Percentiles rank a stretch among this genome's conserved stretches.
Evolutionary conservation across 37 sponge, comb jelly and placozoan genomes (phyloP).

Genomic region (Chondrilla cf. caribensis): DNA sequence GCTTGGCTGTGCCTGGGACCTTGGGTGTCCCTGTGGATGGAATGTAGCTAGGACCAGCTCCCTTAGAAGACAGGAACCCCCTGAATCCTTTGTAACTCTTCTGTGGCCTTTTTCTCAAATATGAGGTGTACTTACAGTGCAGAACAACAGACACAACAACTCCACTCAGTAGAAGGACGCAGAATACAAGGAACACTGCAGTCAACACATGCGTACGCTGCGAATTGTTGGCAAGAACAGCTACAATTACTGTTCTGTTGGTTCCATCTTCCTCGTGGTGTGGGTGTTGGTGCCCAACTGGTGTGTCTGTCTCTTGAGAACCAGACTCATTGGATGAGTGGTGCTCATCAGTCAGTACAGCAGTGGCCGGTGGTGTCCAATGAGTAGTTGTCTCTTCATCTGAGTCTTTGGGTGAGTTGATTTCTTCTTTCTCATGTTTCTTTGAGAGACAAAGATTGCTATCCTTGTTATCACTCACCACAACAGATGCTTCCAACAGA

Average conservation of each 20-base stretch:
- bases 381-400: no score
- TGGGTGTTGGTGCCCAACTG: no score
- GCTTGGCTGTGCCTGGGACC: conserved; percentile 4
- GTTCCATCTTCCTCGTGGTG: no score
- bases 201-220: not conserved
- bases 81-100: conserved; percentile 10
- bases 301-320: no score
- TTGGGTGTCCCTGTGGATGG: conserved; percentile 30
- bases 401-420: no score
- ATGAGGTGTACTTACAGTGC: not conserved
- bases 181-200: not conserved
- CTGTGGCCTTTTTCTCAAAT: not conserved
- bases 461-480: conserved; percentile 23
- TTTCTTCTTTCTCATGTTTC: no score
- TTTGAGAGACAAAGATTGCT: conserved; percentile 42
- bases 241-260: no score
- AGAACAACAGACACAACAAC: not conserved
- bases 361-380: no score
- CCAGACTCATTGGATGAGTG: no score
- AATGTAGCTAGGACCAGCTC: not conserved
- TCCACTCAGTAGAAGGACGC: not conserved
- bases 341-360: not conserved
- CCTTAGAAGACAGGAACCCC: not conserved
- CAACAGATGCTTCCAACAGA: not conserved
- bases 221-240: no score